These are phyloP conservation scores for Calcarius ornatus DNA, from an alignment of 2,113 vertebrate genomes.

Conservation along the genomic window DNA sequence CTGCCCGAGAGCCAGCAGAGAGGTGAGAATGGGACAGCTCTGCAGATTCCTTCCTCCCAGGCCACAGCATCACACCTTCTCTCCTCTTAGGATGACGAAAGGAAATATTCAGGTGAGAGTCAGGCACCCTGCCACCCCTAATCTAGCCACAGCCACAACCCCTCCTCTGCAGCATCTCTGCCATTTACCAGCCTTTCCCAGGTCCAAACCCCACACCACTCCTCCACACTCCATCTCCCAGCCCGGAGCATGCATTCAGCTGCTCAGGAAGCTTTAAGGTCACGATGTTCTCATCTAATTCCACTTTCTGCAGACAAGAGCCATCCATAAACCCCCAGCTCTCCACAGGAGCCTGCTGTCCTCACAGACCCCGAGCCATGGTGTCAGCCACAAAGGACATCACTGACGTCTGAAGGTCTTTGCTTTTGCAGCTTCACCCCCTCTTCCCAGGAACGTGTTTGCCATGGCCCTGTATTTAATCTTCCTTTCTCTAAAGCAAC, in stretches of 20 bases:
- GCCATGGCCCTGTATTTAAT: background rate
- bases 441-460: background rate
- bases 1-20: background rate
- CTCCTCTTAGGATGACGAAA: background rate
- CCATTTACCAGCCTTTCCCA: background rate
- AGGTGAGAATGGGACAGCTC: background rate
- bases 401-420: background rate
- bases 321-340: background rate
- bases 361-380: background rate
- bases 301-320: background rate
- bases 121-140: too few relatives aligned
- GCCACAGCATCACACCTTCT: background rate
- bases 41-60: background rate
- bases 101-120: background rate
- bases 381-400: fast-evolving
- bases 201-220: fast-evolving
- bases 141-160: background rate
- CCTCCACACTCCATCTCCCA: background rate
- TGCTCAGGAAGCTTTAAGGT: background rate
- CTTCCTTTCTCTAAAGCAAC: background rate
- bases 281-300: background rate
- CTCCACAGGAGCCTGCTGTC: background rate
- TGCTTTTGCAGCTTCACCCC: background rate
- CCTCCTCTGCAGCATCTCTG: background rate
- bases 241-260: fast-evolving